phyloP scores from a whole-genome alignment of 2,888 invertebrate genomes.

The Galerucella nymphaeae region DNA sequence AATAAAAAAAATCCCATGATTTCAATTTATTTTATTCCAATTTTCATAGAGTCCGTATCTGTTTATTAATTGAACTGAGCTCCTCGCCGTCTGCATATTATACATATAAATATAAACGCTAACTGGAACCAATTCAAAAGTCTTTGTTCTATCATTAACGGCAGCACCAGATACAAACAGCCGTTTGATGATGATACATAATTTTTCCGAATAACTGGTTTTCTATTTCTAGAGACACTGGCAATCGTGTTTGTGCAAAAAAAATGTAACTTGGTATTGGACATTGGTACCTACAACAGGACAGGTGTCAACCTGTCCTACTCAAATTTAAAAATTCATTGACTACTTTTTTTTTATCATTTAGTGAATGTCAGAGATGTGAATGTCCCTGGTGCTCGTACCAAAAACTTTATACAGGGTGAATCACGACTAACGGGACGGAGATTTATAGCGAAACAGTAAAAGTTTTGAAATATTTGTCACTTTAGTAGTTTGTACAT shows the following conservation, averaged over 20 bases:
- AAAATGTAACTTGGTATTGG: not conserved
- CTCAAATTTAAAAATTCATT: too few relatives aligned
- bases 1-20: not conserved
- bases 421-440: too few relatives aligned
- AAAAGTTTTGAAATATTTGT: too few relatives aligned
- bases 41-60: not conserved
- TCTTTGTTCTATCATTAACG: constrained; percentile 37
- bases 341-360: too few relatives aligned
- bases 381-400: too few relatives aligned
- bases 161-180: constrained; percentile 28
- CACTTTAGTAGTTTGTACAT: too few relatives aligned
- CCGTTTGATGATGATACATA: constrained; percentile 34
- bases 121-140: constrained; percentile 24
- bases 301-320: too few relatives aligned
- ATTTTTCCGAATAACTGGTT: constrained; percentile 37
- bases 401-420: too few relatives aligned
- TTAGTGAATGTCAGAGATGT: too few relatives aligned
- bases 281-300: too few relatives aligned
- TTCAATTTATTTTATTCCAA: not conserved
- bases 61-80: not conserved
- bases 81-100: not conserved
- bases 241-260: constrained; percentile 1
- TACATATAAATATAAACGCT: constrained; percentile 5
- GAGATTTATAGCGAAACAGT: too few relatives aligned
- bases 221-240: constrained; percentile 32